Evolutionary conservation across 2,113 vertebrate genomes (phyloP).

Genomic region (Sitta europaea): DNA sequence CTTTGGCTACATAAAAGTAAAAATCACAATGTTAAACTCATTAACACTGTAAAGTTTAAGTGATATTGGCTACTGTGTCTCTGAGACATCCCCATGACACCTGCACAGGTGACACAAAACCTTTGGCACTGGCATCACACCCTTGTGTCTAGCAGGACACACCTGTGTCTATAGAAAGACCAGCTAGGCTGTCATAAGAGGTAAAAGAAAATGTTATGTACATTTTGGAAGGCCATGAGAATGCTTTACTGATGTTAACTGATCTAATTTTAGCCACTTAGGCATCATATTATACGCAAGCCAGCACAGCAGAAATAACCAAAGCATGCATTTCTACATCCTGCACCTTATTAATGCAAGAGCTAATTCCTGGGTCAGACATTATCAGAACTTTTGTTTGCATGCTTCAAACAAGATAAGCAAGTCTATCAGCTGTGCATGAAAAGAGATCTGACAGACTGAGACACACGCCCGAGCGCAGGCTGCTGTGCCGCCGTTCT

Average conservation of each 20-base stretch:
- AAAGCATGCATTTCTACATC: not conserved
- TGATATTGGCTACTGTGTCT: not conserved
- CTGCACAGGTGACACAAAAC: not conserved
- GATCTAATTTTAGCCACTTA: not conserved
- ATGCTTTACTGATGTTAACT: not conserved
- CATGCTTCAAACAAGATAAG: not conserved
- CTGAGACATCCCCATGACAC: not conserved
- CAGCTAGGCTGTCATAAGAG: not conserved
- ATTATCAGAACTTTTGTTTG: not conserved
- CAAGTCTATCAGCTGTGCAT: not conserved
- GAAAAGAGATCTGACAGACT: not conserved
- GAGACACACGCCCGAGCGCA: not conserved
- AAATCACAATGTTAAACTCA: not conserved
- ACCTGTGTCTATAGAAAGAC: not conserved
- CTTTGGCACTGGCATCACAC: not conserved
- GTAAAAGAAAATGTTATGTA: not conserved
- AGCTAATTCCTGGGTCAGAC: not conserved
- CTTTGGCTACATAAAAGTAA: not conserved
- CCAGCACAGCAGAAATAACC: not conserved
- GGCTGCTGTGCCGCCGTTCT: not conserved
- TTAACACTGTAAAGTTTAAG: not conserved
- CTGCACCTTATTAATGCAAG: not conserved
- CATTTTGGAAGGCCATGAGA: not conserved
- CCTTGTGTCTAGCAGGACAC: not conserved
- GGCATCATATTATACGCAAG: not conserved